These are phyloP conservation scores for Rhinoraja longicauda DNA, from an alignment of 2,797 vertebrate species.

Conservation along the genomic window DNA sequence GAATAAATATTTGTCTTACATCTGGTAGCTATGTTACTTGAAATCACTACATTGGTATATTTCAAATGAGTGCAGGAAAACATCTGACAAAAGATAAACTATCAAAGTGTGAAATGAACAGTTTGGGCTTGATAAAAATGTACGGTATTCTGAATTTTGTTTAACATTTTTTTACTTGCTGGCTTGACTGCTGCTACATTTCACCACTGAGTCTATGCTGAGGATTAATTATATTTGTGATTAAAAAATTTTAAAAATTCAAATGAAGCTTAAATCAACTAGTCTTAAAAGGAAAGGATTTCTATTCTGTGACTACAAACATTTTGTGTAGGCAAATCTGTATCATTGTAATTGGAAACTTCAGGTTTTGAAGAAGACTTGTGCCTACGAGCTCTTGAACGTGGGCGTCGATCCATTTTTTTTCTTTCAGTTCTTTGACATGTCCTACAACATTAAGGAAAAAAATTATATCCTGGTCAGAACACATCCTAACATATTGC, in stretches of 20 bases:
- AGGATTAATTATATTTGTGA: neutral
- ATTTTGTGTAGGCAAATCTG: neutral
- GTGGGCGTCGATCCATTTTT: neutral
- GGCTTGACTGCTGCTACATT: neutral
- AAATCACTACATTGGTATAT: neutral
- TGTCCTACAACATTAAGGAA: slow-evolving; percentile 13
- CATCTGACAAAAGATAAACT: neutral
- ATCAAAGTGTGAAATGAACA: neutral
- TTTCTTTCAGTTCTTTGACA: neutral
- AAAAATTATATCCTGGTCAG: neutral
- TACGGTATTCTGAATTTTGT: neutral
- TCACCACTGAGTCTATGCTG: neutral
- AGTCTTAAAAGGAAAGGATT: neutral
- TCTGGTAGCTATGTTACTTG: neutral
- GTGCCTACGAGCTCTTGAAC: neutral
- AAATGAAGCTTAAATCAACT: neutral
- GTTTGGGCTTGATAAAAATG: neutral
- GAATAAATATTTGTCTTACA: neutral
- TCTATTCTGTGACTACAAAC: neutral
- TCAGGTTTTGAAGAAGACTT: neutral
- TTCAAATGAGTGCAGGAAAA: neutral
- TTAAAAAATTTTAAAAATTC: neutral
- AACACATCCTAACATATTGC: neutral
- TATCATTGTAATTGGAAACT: neutral
- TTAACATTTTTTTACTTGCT: neutral